These are phyloP conservation scores for Drepanosiphum platanoidis DNA, from an alignment of 2,888 invertebrate species.

Conservation along the genomic window DNA sequence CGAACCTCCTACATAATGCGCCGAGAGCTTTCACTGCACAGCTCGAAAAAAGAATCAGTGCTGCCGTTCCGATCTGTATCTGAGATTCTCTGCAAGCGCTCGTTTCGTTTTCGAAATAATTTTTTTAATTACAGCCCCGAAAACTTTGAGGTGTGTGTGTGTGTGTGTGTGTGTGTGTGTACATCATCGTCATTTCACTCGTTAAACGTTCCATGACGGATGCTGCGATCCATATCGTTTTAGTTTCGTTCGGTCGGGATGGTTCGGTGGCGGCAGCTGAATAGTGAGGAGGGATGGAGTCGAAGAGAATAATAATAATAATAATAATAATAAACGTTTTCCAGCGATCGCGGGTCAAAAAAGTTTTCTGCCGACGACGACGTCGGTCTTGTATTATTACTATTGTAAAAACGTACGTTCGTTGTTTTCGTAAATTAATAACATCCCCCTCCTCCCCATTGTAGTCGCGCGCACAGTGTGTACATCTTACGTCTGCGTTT, in stretches of 20 bases:
- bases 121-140: conserved; percentile 34
- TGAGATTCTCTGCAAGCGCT: too few species aligned
- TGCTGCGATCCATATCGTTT: background rate
- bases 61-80: too few species aligned
- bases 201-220: background rate
- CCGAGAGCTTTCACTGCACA: too few species aligned
- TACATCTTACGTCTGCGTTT: too few species aligned
- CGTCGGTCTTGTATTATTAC: background rate
- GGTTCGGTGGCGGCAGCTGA: background rate
- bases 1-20: too few species aligned
- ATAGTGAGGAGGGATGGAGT: background rate
- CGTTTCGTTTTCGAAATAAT: conserved; percentile 24
- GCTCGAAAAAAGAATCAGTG: too few species aligned
- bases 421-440: conserved; percentile 37
- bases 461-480: background rate
- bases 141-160: conserved; percentile 7
- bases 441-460: too few species aligned
- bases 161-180: background rate
- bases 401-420: background rate
- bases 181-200: background rate
- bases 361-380: conserved; percentile 12
- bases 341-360: background rate
- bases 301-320: conserved; percentile 4
- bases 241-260: background rate
- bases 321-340: conserved; percentile 3